These are phyloP conservation scores for Ceraclea dissimilis DNA, from an alignment of 2,888 invertebrate genomes.

Conservation along the genomic window DNA sequence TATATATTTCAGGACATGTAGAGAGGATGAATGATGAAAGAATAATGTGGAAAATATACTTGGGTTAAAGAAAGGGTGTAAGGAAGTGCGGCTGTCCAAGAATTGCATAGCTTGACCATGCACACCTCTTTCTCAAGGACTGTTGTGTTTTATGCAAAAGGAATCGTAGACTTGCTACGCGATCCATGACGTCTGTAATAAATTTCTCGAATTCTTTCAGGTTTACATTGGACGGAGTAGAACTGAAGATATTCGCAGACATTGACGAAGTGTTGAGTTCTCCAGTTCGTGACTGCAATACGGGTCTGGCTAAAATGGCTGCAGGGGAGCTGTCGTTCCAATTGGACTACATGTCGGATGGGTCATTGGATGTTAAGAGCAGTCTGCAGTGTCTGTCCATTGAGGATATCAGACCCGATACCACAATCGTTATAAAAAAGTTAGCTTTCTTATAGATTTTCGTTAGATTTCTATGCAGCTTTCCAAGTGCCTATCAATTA, in stretches of 20 bases:
- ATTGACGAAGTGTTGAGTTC: slow-evolving; percentile 68
- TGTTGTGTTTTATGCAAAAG: no score
- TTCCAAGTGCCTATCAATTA: no score
- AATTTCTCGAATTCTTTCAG: no score
- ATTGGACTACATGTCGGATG: slow-evolving; percentile 59
- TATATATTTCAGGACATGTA: no score
- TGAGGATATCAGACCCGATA: slow-evolving; percentile 66
- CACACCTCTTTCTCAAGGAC: no score
- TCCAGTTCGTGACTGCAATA: slow-evolving; percentile 63
- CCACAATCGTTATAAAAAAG: slow-evolving; percentile 52
- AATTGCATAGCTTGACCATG: no score
- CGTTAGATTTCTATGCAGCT: background rate
- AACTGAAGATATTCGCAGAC: slow-evolving; percentile 63
- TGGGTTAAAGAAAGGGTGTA: no score
- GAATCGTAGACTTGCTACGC: no score
- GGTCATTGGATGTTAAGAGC: slow-evolving; percentile 60
- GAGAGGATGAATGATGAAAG: background rate
- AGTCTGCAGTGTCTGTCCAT: slow-evolving; percentile 61
- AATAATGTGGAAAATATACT: no score
- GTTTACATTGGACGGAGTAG: slow-evolving; percentile 62
- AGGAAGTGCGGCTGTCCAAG: no score
- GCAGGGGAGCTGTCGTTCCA: slow-evolving; percentile 59
- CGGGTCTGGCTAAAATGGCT: slow-evolving; percentile 61
- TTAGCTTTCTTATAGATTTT: slow-evolving; percentile 29
- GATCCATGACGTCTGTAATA: no score